Conservation (phyloP, 1,140 invertebrate species). For the Centruroides vittatus region DNA sequence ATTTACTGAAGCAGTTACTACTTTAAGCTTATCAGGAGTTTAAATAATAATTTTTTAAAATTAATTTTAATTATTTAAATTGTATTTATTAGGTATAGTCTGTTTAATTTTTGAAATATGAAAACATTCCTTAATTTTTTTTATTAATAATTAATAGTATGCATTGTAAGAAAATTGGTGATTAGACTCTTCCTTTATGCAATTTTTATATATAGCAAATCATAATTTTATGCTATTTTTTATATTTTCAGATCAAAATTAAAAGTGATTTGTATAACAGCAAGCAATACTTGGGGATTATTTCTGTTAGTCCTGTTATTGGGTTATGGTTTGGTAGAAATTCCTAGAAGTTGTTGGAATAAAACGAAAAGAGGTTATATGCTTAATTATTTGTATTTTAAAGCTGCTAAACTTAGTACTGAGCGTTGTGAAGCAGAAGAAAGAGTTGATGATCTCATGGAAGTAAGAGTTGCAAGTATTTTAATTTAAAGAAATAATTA, state of each 20-base stretch:
- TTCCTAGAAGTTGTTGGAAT: constrained; percentile 30
- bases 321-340: constrained; percentile 85
- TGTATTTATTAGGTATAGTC: too few relatives aligned
- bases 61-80: too few relatives aligned
- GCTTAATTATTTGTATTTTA: constrained; percentile 84
- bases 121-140: too few relatives aligned
- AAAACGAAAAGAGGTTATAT: constrained; percentile 43
- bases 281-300: constrained; percentile 98
- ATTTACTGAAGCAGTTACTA: too few relatives aligned
- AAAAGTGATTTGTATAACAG: constrained; percentile 94
- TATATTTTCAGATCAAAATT: constrained; percentile 54
- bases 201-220: too few relatives aligned
- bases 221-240: too few relatives aligned
- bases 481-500: neutral
- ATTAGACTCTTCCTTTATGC: too few relatives aligned
- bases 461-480: constrained; percentile 40
- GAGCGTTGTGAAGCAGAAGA: constrained; percentile 96
- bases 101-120: too few relatives aligned
- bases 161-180: too few relatives aligned
- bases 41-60: too few relatives aligned
- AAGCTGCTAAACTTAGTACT: constrained; percentile 88
- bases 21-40: too few relatives aligned
- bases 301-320: constrained; percentile 86
- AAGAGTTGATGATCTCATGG: constrained; percentile 81
- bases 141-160: too few relatives aligned